Evolutionary conservation across 2,797 vertebrate genomes (phyloP).

Genomic region (Spheniscus humboldti): DNA sequence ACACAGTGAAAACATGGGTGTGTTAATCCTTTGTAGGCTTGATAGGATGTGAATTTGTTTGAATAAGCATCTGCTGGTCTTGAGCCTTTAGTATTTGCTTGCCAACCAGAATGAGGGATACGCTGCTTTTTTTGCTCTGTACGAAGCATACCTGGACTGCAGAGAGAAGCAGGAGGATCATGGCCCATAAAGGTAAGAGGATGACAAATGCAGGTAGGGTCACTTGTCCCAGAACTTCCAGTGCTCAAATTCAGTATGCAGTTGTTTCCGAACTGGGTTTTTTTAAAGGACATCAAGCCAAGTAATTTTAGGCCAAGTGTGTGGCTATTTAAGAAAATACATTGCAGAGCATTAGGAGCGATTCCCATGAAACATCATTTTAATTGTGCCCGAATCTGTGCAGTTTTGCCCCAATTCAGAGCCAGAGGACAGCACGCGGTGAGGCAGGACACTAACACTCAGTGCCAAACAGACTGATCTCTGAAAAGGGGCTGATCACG

Average conservation of each 20-base stretch:
- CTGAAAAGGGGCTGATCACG: background rate
- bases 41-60: background rate
- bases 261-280: background rate
- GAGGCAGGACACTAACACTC: background rate
- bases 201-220: background rate
- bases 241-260: background rate
- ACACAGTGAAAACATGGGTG: background rate
- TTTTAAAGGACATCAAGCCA: background rate
- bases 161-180: background rate
- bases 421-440: background rate
- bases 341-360: background rate
- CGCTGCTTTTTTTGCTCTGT: background rate
- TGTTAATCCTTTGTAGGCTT: background rate
- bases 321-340: background rate
- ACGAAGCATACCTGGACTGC: background rate
- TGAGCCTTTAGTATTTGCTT: background rate
- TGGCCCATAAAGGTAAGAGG: background rate
- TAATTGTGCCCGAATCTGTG: background rate
- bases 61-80: background rate
- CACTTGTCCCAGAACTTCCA: background rate
- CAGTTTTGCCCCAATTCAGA: background rate
- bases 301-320: background rate
- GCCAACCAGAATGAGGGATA: background rate
- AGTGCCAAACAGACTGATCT: background rate
- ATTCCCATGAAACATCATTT: background rate